phyloP scores from a whole-genome alignment of 2,797 vertebrate species.

The Tangara arthus region DNA sequence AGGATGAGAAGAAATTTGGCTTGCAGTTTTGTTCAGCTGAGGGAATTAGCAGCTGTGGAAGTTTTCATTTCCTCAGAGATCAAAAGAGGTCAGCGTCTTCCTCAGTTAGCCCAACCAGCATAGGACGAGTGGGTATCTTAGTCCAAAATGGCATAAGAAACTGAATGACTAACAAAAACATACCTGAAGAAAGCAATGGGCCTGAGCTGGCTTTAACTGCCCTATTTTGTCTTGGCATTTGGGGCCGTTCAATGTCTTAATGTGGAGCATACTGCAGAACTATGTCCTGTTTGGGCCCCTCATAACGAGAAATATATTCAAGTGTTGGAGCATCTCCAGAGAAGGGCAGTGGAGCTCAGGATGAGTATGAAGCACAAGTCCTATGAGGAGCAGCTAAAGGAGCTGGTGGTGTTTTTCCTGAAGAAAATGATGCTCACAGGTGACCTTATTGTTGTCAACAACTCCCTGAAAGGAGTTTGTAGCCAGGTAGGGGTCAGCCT shows the following conservation, averaged over 20 bases:
- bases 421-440: background rate
- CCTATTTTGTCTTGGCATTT: background rate
- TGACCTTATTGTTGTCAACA: fast-evolving
- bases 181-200: background rate
- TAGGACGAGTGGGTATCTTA: fast-evolving
- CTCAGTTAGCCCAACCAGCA: background rate
- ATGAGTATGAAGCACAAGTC: background rate
- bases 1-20: background rate
- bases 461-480: background rate
- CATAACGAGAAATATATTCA: background rate
- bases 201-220: background rate
- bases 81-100: background rate
- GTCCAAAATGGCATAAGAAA: background rate
- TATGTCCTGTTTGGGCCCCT: background rate
- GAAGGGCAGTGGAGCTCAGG: background rate
- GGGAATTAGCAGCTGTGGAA: background rate
- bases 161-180: background rate
- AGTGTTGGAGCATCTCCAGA: background rate
- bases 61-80: no score
- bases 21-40: background rate
- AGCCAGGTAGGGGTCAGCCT: background rate
- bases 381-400: background rate
- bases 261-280: background rate
- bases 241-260: background rate
- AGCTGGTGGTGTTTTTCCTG: background rate